phyloP scores from a whole-genome alignment of 2,797 vertebrate species.

The Poeciliopsis presidionis region DNA sequence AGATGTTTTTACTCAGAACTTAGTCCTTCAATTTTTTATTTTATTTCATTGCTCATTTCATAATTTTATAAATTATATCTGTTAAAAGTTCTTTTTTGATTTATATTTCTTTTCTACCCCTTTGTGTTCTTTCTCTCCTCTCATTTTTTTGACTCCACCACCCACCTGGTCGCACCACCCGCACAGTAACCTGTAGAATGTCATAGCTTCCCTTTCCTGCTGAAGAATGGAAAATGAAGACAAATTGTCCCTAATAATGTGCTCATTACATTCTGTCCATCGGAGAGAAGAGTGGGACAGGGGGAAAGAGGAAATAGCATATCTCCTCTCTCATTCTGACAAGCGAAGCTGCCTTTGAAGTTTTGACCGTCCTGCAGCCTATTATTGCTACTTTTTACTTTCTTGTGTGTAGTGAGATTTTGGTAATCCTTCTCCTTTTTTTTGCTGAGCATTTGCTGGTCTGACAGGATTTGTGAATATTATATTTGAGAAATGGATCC shows the following conservation, averaged over 20 bases:
- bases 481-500: slow-evolving; percentile 57
- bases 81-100: neutral
- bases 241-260: slow-evolving; percentile 56
- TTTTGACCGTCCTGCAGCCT: neutral
- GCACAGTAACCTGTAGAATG: slow-evolving; percentile 44
- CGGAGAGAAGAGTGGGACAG: slow-evolving; percentile 26
- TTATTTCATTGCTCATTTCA: neutral
- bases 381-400: slow-evolving; percentile 14
- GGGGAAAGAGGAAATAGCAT: slow-evolving; percentile 6
- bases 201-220: slow-evolving; percentile 35
- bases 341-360: slow-evolving; percentile 9
- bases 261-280: slow-evolving; percentile 50
- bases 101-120: slow-evolving; percentile 8
- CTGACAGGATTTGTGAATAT: slow-evolving; percentile 41
- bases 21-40: slow-evolving; percentile 17
- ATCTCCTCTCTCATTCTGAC: slow-evolving; percentile 12
- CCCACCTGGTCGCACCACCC: slow-evolving; percentile 30
- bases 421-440: slow-evolving; percentile 30
- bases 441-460: slow-evolving; percentile 28
- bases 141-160: neutral
- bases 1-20: slow-evolving; percentile 18
- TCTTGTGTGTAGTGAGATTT: slow-evolving; percentile 26
- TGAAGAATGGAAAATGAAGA: slow-evolving; percentile 59
- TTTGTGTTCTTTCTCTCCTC: neutral
- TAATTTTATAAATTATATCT: neutral